Conservation (phyloP, 2,113 vertebrate genomes). For the Thomomys bottae region DNA sequence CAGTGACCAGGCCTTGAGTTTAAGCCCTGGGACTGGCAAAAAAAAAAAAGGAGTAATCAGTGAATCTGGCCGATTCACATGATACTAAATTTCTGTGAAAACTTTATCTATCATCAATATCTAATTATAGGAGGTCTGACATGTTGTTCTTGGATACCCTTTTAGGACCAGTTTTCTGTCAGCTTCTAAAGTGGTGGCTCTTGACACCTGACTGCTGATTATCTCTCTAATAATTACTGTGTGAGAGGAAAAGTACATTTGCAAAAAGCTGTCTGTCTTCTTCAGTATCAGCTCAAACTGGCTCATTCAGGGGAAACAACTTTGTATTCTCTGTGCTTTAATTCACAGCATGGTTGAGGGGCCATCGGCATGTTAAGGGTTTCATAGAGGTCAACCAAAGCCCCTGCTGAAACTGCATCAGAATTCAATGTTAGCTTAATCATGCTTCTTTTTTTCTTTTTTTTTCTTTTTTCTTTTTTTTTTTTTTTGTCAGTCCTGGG, state of each 20-base stretch:
- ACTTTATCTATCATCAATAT: too few species aligned
- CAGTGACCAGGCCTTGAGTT: too few species aligned
- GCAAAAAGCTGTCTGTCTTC: neutral
- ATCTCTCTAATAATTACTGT: neutral
- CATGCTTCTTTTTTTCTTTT: neutral
- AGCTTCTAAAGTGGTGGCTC: neutral
- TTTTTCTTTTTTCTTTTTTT: neutral
- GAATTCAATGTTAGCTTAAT: neutral
- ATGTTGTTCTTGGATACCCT: neutral
- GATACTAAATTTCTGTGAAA: neutral
- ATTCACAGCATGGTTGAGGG: neutral
- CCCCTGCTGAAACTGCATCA: neutral
- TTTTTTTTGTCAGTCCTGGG: too few species aligned
- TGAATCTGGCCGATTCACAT: neutral
- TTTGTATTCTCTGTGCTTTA: too few species aligned
- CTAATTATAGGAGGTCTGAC: too few species aligned
- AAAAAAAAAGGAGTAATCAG: neutral
- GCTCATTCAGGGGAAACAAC: neutral
- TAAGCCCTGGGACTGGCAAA: too few species aligned
- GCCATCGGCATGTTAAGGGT: neutral
- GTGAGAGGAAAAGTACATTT: neutral
- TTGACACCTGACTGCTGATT: neutral
- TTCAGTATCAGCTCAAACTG: neutral
- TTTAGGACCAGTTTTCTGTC: neutral
- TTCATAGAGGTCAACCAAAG: neutral